These are phyloP conservation scores for Crossaster papposus DNA, from an alignment of 53 echinoderm and acorn worm species.

Conservation along the genomic window DNA sequence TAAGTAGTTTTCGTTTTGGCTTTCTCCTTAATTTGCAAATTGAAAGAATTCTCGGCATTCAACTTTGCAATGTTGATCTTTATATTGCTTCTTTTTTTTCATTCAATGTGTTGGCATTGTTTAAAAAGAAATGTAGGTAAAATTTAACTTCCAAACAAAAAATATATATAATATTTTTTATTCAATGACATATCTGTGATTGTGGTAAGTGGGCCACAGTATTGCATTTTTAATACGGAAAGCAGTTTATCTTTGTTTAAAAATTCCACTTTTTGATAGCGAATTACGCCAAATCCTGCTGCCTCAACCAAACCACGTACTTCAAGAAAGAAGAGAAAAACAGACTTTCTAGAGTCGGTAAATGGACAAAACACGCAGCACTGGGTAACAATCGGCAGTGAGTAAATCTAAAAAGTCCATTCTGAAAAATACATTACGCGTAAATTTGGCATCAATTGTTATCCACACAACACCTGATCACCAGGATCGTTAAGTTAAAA, in stretches of 20 bases:
- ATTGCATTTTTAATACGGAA: neutral
- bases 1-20: neutral
- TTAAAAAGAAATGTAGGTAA: neutral
- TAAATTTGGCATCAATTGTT: slow-evolving; percentile 17
- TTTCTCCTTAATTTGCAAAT: neutral
- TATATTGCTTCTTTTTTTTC: slow-evolving; percentile 15
- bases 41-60: slow-evolving; percentile 18
- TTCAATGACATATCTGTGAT: neutral
- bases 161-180: neutral
- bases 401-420: neutral
- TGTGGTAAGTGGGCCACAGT: neutral
- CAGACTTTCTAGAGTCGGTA: neutral
- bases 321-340: neutral
- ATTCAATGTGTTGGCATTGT: neutral
- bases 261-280: neutral
- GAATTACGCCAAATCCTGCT: neutral
- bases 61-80: neutral
- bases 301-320: neutral
- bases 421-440: neutral
- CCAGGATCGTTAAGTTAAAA: neutral
- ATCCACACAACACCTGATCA: neutral
- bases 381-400: slow-evolving; percentile 41
- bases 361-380: slow-evolving; percentile 20
- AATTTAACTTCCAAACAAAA: slow-evolving; percentile 4
- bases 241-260: neutral